Evolutionary conservation across 2,888 invertebrate genomes (phyloP).

Genomic region (Gisinianus flammeolus): DNA sequence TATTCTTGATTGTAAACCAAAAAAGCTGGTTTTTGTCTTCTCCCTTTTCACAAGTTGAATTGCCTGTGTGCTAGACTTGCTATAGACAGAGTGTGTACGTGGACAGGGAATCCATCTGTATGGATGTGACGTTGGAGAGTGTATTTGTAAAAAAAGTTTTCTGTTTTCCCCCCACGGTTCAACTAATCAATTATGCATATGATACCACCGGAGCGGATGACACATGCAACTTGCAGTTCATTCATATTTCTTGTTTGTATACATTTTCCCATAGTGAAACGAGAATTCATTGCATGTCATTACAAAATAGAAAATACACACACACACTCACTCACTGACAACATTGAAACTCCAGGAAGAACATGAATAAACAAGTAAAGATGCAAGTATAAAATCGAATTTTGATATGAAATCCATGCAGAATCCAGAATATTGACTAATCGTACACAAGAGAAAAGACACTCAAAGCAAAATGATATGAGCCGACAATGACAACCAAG

Average conservation of each 20-base stretch:
- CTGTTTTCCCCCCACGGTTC: neutral
- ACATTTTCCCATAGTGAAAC: neutral
- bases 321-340: too few relatives aligned
- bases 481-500: neutral
- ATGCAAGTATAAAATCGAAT: constrained; percentile 1
- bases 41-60: neutral
- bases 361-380: neutral
- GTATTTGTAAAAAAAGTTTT: neutral
- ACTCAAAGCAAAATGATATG: neutral
- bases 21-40: neutral
- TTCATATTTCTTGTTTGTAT: neutral
- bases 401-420: too few relatives aligned
- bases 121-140: neutral
- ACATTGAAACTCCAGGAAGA: neutral
- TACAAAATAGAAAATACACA: neutral
- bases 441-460: neutral
- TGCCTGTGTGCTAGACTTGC: neutral
- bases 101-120: too few relatives aligned
- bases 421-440: too few relatives aligned
- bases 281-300: neutral
- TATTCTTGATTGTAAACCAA: neutral
- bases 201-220: neutral
- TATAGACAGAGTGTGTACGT: neutral
- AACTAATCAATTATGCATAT: constrained; percentile 9
- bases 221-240: neutral